These are phyloP conservation scores for Rattus norvegicus DNA, from an alignment of 2,113 vertebrate genomes.

Conservation along the genomic window GRCr8 NC_086020.1:249861001-249861500, in stretches of 20 bases:
- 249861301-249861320: background rate
- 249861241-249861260: background rate
- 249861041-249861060: background rate
- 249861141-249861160: background rate
- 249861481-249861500: too few species aligned
- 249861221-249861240: background rate
- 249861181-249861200: background rate
- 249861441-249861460: background rate
- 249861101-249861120: background rate
- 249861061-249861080: conserved; percentile 39
- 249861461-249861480: too few species aligned
- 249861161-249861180: background rate
- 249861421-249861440: background rate
- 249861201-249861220: background rate
- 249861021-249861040: background rate
- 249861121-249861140: background rate
- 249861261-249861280: background rate
- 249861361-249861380: background rate
- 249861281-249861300: too few species aligned
- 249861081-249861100: conserved; percentile 33
- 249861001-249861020: background rate
- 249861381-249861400: background rate
- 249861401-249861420: background rate
- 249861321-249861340: background rate
- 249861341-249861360: background rate